A percentile compares a stretch with the other conserved stretches of the same genome.
Evolutionary conservation across 2,888 invertebrate genomes (phyloP).

Genomic region (Galerucella pusilla): DNA sequence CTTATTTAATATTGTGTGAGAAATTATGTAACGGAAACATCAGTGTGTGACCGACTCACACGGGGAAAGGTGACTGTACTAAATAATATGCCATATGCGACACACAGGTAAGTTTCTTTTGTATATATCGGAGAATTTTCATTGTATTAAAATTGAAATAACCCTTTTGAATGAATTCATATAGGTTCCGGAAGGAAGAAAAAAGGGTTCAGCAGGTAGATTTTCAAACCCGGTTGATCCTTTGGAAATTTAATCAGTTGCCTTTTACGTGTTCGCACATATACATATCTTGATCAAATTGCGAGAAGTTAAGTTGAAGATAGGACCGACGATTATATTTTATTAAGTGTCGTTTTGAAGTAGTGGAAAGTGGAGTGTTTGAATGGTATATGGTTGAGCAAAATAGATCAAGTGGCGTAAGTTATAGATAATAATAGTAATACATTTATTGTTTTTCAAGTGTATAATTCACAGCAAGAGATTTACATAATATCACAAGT

Average conservation of each 20-base stretch:
- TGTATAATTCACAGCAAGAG: no score
- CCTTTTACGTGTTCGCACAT: slow-evolving; percentile 59
- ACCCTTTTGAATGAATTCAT: slow-evolving; percentile 60
- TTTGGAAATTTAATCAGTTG: slow-evolving; percentile 60
- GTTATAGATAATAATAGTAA: neutral
- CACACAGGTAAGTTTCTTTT: slow-evolving; percentile 62
- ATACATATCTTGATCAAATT: slow-evolving; percentile 56
- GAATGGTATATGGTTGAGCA: neutral
- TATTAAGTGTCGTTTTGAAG: neutral
- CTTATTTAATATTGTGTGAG: slow-evolving; percentile 2
- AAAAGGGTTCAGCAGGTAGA: slow-evolving; percentile 64
- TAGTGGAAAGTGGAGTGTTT: neutral
- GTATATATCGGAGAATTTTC: slow-evolving; percentile 51
- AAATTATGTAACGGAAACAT: slow-evolving; percentile 41
- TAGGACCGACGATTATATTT: neutral
- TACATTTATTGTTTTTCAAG: no score
- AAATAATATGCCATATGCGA: slow-evolving; percentile 60
- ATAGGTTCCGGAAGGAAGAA: slow-evolving; percentile 64
- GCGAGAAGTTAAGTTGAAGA: slow-evolving; percentile 30
- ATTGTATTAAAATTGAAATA: slow-evolving; percentile 60
- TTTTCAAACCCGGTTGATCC: slow-evolving; percentile 58
- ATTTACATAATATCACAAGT: no score
- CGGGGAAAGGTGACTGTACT: slow-evolving; percentile 32
- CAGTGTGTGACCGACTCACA: slow-evolving; percentile 35
- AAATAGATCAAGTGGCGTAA: neutral